Evolutionary conservation across 2,113 vertebrate species (phyloP).

Genomic region (Halcyon senegalensis): DNA sequence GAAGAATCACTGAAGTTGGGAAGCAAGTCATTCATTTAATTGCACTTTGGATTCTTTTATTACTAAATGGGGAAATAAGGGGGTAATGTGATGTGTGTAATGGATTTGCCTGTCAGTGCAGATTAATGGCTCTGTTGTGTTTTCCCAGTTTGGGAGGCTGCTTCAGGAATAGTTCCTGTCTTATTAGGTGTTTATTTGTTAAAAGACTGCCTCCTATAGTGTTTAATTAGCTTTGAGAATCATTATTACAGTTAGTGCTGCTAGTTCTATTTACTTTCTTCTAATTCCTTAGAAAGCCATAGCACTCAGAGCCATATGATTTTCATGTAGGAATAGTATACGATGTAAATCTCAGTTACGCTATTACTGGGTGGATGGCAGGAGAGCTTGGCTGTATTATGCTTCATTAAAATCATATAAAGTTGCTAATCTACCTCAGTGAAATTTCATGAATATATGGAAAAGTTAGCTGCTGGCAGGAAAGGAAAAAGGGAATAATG

Average conservation of each 20-base stretch:
- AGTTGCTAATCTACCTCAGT: conserved; percentile 53
- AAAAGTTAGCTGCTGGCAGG: conserved; percentile 61
- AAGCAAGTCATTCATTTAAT: neutral
- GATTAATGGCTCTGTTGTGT: conserved; percentile 21
- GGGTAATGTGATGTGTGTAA: neutral
- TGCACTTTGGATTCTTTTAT: neutral
- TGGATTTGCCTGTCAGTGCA: conserved; percentile 40
- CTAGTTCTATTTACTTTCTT: neutral
- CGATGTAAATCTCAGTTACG: conserved; percentile 21
- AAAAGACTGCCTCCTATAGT: neutral
- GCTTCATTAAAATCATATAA: conserved; percentile 61
- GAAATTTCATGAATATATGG: conserved; percentile 55
- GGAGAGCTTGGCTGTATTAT: conserved; percentile 6
- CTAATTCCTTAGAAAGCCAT: neutral
- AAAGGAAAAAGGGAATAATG: conserved; percentile 54
- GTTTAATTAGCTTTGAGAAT: conserved; percentile 45
- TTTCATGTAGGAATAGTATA: neutral
- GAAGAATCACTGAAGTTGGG: neutral
- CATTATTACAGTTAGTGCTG: neutral
- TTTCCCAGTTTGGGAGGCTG: neutral
- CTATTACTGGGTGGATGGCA: neutral
- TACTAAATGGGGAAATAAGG: conserved; percentile 12
- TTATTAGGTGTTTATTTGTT: conserved; percentile 18
- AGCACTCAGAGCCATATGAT: neutral
- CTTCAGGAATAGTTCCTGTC: neutral